Evolutionary conservation across 2,113 vertebrate species (phyloP).

Genomic region (Puma concolor): DNA sequence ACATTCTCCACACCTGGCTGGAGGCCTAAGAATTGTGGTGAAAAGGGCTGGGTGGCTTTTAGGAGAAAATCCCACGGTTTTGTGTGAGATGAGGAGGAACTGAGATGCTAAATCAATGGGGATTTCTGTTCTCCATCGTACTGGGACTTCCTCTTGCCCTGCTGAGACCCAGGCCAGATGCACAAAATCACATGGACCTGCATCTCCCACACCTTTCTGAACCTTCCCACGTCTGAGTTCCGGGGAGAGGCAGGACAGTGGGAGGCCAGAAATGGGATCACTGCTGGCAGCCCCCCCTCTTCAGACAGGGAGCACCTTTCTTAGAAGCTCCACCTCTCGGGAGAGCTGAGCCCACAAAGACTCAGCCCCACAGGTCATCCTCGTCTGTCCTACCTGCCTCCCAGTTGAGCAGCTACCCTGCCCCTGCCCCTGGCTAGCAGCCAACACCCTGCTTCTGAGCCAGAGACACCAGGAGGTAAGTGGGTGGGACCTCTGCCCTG

Average conservation of each 20-base stretch:
- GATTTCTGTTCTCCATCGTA: neutral
- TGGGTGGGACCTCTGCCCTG: neutral
- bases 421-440: neutral
- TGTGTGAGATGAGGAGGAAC: neutral
- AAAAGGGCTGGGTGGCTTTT: neutral
- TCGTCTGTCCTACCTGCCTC: neutral
- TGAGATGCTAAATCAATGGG: neutral
- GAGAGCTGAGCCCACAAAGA: neutral
- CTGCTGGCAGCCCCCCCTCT: neutral
- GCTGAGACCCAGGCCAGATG: neutral
- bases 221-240: neutral
- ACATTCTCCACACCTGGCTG: neutral
- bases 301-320: neutral
- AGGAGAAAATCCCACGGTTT: neutral
- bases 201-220: neutral
- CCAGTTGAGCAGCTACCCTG: rapidly evolving
- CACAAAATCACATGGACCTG: neutral
- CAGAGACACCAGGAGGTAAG: neutral
- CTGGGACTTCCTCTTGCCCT: neutral
- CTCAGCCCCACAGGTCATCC: neutral
- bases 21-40: neutral
- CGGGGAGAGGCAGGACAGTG: neutral
- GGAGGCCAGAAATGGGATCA: neutral
- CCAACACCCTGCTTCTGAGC: neutral
- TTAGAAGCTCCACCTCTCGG: neutral